Evolutionary conservation across 2,113 vertebrate species (phyloP), one percentile per base, ranked within the genome.

Genomic region (Vulpes lagopus): DNA sequence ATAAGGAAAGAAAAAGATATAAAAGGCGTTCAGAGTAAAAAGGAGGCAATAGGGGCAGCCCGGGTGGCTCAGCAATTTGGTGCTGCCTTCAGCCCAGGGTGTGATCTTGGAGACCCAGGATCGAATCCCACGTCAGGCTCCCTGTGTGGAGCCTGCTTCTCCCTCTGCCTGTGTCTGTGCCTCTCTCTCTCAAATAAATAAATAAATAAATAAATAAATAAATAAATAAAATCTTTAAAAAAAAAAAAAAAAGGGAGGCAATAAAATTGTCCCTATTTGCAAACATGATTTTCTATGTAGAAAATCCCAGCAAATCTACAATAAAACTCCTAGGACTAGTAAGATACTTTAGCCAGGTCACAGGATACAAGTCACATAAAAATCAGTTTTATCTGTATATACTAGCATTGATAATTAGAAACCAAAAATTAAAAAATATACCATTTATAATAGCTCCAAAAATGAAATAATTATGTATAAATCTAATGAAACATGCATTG

Each of bases 201-300:
- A 43, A 43, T 43, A 43, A 43, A 43, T 43, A 43, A 43, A 43
- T 43, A 43, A 43, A 43, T 5, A 7, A 43, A 43, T 43, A 43
- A 43, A 43, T 43, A 43, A 43, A 43, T 5, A 35, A 35, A 35
- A 35, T 35, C 35, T 35, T 35, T 35, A 35, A 35, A 35, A 35
- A 35, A 35, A 35, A 35, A 35, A 5, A 43, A 43, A 53, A 51
- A 80, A 60, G 83, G 43, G 23, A 82, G 23, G 43, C 23, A 64
- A 73, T 89, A 74, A 64, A 65, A 76, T 25, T 83, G 25, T 83
- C 57, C 19, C 19, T 43, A 43, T 38, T 73, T 90, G 59, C 43
- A 95, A 90, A 65, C 14, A 83, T 25, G n/a, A 90, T 83, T 90
- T 83, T 90, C 60, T n/a, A n/a, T 67, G 60, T 67, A 86, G 59